Conservation (phyloP, 2,113 vertebrate genomes). For the Lynx canadensis region DNA sequence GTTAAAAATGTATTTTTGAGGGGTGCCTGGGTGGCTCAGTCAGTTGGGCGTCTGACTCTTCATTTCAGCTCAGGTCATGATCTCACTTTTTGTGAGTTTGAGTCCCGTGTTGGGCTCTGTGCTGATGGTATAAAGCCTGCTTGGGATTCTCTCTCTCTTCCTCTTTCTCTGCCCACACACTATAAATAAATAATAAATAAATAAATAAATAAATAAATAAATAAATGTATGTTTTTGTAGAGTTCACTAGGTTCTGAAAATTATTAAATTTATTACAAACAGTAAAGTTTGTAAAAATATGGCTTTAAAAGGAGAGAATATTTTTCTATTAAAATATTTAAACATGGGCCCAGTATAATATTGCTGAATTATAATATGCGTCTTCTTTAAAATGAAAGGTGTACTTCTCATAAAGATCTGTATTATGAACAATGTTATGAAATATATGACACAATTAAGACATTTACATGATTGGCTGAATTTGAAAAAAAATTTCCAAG, state of each 20-base stretch:
- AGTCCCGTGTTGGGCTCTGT: too few species aligned
- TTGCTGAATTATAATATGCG: background rate
- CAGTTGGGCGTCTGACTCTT: too few species aligned
- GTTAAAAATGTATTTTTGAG: background rate
- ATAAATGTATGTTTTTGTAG: background rate
- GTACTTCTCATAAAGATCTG: background rate
- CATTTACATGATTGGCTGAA: background rate
- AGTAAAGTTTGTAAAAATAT: background rate
- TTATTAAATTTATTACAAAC: background rate
- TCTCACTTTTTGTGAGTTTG: too few species aligned
- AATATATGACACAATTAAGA: background rate
- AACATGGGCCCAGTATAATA: background rate
- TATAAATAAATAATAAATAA: too few species aligned
- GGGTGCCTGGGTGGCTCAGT: too few species aligned
- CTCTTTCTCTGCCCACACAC: too few species aligned
- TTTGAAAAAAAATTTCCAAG: constrained; percentile 20
- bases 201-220: too few species aligned
- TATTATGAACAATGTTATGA: background rate
- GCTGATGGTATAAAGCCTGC: too few species aligned
- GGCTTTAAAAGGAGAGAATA: background rate
- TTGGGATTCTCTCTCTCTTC: too few species aligned
- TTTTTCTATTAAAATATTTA: constrained; percentile 14
- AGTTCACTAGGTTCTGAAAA: constrained; percentile 29
- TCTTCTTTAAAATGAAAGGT: constrained; percentile 29
- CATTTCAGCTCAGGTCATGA: too few species aligned